Conservation (phyloP, 37 sponge, comb jelly and placozoan genomes). For the Eunapius fragilis region DNA sequence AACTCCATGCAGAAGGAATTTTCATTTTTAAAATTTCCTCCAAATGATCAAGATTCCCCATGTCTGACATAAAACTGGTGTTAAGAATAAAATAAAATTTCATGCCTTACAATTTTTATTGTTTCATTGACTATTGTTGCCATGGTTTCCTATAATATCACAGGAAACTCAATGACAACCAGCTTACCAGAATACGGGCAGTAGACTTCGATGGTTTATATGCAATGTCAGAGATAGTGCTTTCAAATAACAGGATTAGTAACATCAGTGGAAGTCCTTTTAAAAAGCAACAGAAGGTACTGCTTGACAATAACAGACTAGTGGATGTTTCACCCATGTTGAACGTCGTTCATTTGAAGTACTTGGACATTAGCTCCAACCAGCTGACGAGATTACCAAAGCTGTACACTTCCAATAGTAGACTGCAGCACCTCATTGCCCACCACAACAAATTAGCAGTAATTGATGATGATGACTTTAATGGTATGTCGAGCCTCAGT, state of each 20-base stretch:
- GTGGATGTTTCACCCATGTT: not conserved
- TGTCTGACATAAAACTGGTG: no score
- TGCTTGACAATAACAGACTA: not conserved
- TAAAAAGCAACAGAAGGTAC: not conserved
- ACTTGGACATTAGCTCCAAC: not conserved
- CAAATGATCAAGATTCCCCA: no score
- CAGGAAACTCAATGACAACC: not conserved
- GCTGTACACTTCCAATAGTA: not conserved
- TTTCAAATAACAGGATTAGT: not conserved
- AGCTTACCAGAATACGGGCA: not conserved
- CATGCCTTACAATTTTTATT: no score
- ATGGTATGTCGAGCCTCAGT: not conserved
- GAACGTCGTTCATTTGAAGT: not conserved
- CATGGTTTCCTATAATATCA: not conserved
- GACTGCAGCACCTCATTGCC: not conserved
- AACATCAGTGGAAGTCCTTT: not conserved
- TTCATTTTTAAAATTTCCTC: no score
- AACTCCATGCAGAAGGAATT: no score
- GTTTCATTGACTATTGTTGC: no score
- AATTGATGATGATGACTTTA: conserved; percentile 9
- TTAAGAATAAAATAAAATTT: no score
- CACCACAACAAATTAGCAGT: not conserved
- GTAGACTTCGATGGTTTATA: not conserved
- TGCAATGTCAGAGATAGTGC: not conserved
- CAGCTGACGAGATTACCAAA: not conserved